Conservation (phyloP, 1,140 invertebrate genomes). For the Charaxes varanes region DNA sequence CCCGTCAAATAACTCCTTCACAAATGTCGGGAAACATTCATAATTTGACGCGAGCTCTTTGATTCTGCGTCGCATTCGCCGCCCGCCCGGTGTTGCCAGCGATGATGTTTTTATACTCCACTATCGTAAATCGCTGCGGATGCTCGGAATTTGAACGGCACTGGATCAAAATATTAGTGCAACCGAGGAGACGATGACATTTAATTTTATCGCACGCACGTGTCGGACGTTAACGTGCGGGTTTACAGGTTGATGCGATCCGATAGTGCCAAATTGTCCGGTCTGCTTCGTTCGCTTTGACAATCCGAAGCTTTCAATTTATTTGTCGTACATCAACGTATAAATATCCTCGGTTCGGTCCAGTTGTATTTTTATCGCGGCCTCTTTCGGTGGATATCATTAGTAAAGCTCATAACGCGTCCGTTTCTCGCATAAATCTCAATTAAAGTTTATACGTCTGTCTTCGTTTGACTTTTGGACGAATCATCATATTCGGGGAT, state of each 20-base stretch:
- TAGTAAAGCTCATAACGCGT: slow-evolving; percentile 11
- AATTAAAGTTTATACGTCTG: slow-evolving; percentile 9
- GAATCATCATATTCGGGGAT: neutral
- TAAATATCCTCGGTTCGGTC: slow-evolving; percentile 16
- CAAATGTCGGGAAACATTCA: slow-evolving; percentile 60
- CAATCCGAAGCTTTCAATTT: slow-evolving; percentile 4
- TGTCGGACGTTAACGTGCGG: slow-evolving; percentile 27
- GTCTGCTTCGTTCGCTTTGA: slow-evolving; percentile 32
- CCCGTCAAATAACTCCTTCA: slow-evolving; percentile 55
- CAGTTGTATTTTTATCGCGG: slow-evolving; percentile 9
- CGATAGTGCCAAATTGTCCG: slow-evolving; percentile 32
- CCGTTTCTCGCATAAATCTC: slow-evolving; percentile 14
- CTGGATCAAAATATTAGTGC: slow-evolving; percentile 45
- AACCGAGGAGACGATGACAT: slow-evolving; percentile 24
- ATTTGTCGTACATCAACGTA: slow-evolving; percentile 3
- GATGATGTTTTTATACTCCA: slow-evolving; percentile 55
- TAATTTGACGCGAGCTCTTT: slow-evolving; percentile 58
- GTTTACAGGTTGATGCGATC: slow-evolving; percentile 29
- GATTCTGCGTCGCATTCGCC: slow-evolving; percentile 31
- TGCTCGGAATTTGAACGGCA: slow-evolving; percentile 37
- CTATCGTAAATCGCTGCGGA: slow-evolving; percentile 48
- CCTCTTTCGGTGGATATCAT: slow-evolving; percentile 8
- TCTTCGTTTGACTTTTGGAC: neutral
- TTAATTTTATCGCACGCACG: slow-evolving; percentile 52
- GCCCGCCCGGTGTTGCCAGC: slow-evolving; percentile 30